Evolutionary conservation across 2,797 vertebrate species (phyloP).

Genomic region (Halcyon leucocephala): DNA sequence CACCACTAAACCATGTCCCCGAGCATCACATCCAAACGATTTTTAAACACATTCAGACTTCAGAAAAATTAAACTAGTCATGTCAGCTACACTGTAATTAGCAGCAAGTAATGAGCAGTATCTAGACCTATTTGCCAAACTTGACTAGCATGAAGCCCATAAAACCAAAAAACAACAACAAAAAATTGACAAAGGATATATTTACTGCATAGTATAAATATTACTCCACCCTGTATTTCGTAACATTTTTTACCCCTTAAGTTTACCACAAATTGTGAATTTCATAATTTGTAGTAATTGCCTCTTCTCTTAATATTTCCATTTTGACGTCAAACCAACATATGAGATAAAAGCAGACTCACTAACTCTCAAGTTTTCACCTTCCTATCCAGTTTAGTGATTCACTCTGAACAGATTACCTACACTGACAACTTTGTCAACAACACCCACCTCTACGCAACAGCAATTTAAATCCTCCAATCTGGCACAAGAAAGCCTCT

Average conservation of each 20-base stretch:
- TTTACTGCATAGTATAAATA: not conserved
- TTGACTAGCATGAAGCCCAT: not conserved
- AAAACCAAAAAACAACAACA: not conserved
- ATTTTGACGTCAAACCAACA: not conserved
- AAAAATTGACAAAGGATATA: not conserved
- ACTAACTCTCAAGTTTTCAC: not conserved
- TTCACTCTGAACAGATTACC: not conserved
- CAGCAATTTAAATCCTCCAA: not conserved
- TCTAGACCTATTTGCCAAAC: not conserved
- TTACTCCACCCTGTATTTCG: not conserved
- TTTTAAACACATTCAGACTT: not conserved
- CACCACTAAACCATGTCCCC: too few relatives aligned
- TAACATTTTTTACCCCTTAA: not conserved
- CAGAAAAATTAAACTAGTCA: not conserved
- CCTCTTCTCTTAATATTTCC: not conserved
- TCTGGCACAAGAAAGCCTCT: not conserved
- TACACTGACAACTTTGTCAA: not conserved
- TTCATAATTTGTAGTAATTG: not conserved
- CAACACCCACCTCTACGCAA: not conserved
- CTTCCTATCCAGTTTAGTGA: not conserved
- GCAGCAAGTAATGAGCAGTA: not conserved
- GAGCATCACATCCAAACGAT: too few relatives aligned
- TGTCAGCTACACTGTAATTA: not conserved
- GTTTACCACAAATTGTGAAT: not conserved
- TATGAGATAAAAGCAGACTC: not conserved